A percentile compares a stretch with the other conserved stretches of the same genome.
Evolutionary conservation across 1,140 invertebrate genomes (phyloP).

Genomic region (Doryteuthis pealeii): DNA sequence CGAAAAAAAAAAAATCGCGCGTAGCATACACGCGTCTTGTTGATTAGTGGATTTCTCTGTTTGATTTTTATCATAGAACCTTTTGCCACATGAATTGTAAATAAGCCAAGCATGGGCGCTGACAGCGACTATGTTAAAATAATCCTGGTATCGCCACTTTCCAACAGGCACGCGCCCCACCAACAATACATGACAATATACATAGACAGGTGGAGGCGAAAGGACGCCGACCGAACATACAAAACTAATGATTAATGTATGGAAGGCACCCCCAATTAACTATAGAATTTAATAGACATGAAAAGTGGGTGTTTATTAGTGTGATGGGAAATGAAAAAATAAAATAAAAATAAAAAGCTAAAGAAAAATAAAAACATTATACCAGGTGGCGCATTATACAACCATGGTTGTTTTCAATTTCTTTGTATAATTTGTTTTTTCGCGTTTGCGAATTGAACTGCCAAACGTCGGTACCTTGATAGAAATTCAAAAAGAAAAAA

Average conservation of each 20-base stretch:
- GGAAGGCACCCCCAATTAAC: constrained; percentile 44
- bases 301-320: constrained; percentile 47
- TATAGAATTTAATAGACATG: constrained; percentile 53
- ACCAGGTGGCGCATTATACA: constrained; percentile 11
- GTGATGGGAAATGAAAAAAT: constrained; percentile 28
- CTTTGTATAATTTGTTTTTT: too few species aligned
- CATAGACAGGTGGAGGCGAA: constrained; percentile 40
- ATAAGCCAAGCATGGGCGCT: constrained; percentile 31
- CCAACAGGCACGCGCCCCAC: constrained; percentile 33
- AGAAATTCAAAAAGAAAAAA: neutral
- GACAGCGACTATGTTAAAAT: constrained; percentile 32
- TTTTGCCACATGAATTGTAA: constrained; percentile 40
- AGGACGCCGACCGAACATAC: constrained; percentile 24
- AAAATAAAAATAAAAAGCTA: neutral
- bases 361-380: neutral
- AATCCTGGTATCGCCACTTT: constrained; percentile 37
- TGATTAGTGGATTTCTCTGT: constrained; percentile 15
- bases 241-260: constrained; percentile 41
- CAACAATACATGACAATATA: constrained; percentile 37
- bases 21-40: constrained; percentile 13
- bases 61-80: constrained; percentile 35
- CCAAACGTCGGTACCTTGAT: neutral
- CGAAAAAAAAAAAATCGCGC: neutral
- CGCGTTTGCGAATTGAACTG: too few species aligned
- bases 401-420: neutral